phyloP scores from a whole-genome alignment of 1,140 invertebrate species.

The Whitmania pigra region DNA sequence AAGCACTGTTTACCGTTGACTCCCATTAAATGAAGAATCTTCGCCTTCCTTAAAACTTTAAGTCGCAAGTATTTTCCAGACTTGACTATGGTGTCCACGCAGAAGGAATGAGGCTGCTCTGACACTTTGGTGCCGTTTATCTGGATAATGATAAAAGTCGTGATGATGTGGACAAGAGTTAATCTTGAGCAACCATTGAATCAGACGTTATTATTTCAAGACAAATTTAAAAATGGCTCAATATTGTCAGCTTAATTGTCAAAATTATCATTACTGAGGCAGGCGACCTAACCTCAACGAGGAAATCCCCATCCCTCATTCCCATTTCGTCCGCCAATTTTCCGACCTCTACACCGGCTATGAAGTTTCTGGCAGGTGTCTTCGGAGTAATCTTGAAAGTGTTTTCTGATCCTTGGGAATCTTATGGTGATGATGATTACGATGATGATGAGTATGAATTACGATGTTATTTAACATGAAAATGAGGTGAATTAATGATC shows the following conservation, averaged over 20 bases:
- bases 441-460: not conserved
- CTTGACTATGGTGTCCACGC: not conserved
- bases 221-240: not conserved
- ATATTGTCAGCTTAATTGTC: not conserved
- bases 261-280: not conserved
- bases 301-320: not conserved
- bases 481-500: not conserved
- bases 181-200: not conserved
- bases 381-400: not conserved
- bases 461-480: not conserved
- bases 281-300: not conserved
- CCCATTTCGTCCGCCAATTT: not conserved
- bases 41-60: not conserved
- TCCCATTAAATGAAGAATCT: not conserved
- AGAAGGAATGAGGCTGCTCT: not conserved
- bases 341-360: not conserved
- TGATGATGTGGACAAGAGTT: not conserved
- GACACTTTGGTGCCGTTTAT: not conserved
- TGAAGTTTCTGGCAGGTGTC: not conserved
- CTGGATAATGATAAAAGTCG: not conserved
- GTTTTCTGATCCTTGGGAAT: not conserved
- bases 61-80: not conserved
- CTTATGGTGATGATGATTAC: not conserved
- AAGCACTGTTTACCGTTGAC: not conserved
- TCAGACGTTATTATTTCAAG: not conserved